Evolutionary conservation across 1,140 invertebrate genomes (phyloP).

Genomic region (Zaprionus camerounensis): DNA sequence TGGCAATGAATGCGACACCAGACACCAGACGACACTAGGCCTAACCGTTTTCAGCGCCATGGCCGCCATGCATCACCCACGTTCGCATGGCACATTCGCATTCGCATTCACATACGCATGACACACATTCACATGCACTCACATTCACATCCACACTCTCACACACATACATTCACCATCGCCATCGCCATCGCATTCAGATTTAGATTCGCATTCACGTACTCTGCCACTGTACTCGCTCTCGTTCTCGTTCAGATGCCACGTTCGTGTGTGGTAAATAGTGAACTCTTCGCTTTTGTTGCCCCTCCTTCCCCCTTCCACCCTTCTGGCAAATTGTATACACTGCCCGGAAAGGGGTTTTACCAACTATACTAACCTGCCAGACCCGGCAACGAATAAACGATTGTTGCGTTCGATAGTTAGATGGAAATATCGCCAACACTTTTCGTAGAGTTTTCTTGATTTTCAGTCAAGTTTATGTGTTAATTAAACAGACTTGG

Average conservation of each 20-base stretch:
- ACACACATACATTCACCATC: neutral
- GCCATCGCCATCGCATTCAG: constrained; percentile 10
- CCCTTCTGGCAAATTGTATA: constrained; percentile 19
- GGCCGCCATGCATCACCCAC: constrained; percentile 66
- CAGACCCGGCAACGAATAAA: neutral
- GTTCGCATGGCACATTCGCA: constrained; percentile 17
- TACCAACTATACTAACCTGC: constrained; percentile 11
- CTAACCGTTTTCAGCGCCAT: constrained; percentile 72
- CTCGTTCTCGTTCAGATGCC: constrained; percentile 23
- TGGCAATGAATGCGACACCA: constrained; percentile 80
- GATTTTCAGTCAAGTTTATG: neutral
- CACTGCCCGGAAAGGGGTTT: constrained; percentile 16
- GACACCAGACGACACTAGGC: constrained; percentile 49
- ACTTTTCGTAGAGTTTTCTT: neutral
- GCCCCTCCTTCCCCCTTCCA: neutral
- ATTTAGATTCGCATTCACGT: constrained; percentile 24
- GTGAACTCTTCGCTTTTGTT: constrained; percentile 65
- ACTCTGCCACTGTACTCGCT: neutral
- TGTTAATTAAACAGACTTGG: too few species aligned
- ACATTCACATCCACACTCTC: constrained; percentile 13
- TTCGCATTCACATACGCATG: constrained; percentile 27
- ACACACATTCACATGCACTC: constrained; percentile 30
- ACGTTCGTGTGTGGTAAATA: constrained; percentile 60
- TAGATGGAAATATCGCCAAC: neutral
- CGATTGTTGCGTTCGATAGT: too few species aligned